Evolutionary conservation across 1,140 invertebrate genomes (phyloP).

Genomic region (Xylocopa sonorina): DNA sequence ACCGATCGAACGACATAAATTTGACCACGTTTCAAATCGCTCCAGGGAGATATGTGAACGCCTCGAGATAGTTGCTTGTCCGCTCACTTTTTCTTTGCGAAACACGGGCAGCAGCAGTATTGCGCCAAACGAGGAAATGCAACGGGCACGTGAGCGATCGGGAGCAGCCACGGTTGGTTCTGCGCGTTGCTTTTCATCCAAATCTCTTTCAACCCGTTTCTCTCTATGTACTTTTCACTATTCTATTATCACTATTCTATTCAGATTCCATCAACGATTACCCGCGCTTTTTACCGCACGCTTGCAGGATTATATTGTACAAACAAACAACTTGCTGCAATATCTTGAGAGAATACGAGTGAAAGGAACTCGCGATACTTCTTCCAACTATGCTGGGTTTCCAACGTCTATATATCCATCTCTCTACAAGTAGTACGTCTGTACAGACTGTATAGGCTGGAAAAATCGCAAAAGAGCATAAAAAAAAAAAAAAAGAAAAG

Average conservation of each 20-base stretch:
- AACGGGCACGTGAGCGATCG: neutral
- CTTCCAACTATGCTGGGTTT: slow-evolving; percentile 35
- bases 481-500: too few relatives aligned
- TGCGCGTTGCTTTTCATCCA: neutral
- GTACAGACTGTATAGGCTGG: too few relatives aligned
- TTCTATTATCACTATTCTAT: too few relatives aligned
- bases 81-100: slow-evolving; percentile 52
- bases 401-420: too few relatives aligned
- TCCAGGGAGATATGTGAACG: slow-evolving; percentile 40
- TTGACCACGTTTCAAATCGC: slow-evolving; percentile 22
- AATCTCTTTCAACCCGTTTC: neutral
- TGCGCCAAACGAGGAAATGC: slow-evolving; percentile 44
- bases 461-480: too few relatives aligned
- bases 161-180: neutral
- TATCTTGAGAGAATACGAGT: slow-evolving; percentile 72
- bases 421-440: too few relatives aligned
- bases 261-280: slow-evolving; percentile 23
- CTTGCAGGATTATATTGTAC: slow-evolving; percentile 70
- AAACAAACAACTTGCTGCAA: slow-evolving; percentile 64
- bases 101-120: slow-evolving; percentile 15
- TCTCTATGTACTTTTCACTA: too few relatives aligned
- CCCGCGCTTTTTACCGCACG: slow-evolving; percentile 69
- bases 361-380: slow-evolving; percentile 73
- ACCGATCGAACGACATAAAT: slow-evolving; percentile 36
- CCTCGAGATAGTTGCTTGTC: slow-evolving; percentile 15